Evolutionary conservation across 2,888 invertebrate genomes (phyloP), one percentile per base, ranked within the genome.

Genomic region (Eupelmus urozonus): DNA sequence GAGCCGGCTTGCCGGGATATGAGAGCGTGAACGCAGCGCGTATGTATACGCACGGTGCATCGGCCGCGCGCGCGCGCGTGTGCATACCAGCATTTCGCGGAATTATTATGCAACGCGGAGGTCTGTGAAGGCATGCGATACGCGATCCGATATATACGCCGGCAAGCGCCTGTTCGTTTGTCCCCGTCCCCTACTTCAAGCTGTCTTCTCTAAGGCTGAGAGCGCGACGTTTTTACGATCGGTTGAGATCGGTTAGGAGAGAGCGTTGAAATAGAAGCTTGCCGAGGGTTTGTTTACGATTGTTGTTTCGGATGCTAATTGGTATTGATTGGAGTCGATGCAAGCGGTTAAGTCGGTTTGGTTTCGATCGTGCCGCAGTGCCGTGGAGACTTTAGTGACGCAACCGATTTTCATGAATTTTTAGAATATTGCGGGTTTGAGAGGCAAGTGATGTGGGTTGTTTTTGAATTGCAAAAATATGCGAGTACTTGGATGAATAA

Each of bases 171-270:
- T 16, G 16, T 20, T 53, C 29, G 23, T 59, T 71, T 74, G 74
- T 74, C 66, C 66, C 45, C 49, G 65, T 66, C 74, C 45, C 59
- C 65, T 74, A 66, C 65, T 74, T 66, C 74, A 20, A 29, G 51
- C 51, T 7, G 5, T 20, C 40, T 20, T 62, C 23, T 20, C 40
- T 62, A 18, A 2, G 23, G 18, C 13, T 20, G 13, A 20, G 18
- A 20, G 20, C 29, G 29, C 18, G 65, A 20, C 20, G 18, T 45
- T 45, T 45, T 45, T 45, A 51, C 51, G 67, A 67, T 16, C 16
- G 16, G n/a, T 34, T 3, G 9, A 45, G 45, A 45, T 45, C 45
- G 45, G 13, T 13, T 45, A 5, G 34, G 45, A 20, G 70, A 49
- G 57, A 7, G 2, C 45, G 71, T 51, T 59, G 60, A 71, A 71